These are phyloP conservation scores for Microtus pennsylvanicus DNA, from an alignment of 2,113 vertebrate species.

Conservation along the genomic window DNA sequence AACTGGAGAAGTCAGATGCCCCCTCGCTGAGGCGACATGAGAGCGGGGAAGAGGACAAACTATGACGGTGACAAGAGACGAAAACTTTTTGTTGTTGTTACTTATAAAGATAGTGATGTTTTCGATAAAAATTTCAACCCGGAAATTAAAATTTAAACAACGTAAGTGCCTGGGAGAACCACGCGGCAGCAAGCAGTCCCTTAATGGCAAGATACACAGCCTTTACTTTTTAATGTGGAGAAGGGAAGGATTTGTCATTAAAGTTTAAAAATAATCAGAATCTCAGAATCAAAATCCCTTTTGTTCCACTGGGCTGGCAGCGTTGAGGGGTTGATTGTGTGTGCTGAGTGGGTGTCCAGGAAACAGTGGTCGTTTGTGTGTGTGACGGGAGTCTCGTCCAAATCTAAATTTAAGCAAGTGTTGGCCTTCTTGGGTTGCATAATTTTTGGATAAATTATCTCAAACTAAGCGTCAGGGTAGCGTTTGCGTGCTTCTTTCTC, in stretches of 20 bases:
- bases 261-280: conserved; percentile 90
- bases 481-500: not conserved
- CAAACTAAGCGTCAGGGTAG: conserved; percentile 67
- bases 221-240: conserved; percentile 89
- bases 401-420: conserved; percentile 81
- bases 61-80: conserved; percentile 55
- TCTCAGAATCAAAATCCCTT: conserved; percentile 87
- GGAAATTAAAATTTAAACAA: conserved; percentile 90
- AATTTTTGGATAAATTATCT: conserved; percentile 79
- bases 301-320: conserved; percentile 82
- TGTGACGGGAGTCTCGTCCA: conserved; percentile 71
- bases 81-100: conserved; percentile 74
- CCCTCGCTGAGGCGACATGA: conserved; percentile 54
- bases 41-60: conserved; percentile 74
- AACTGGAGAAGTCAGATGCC: not conserved
- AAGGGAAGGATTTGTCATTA: conserved; percentile 88
- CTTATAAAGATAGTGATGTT: conserved; percentile 84
- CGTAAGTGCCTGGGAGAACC: conserved; percentile 86
- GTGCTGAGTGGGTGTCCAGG: conserved; percentile 77
- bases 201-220: conserved; percentile 84
- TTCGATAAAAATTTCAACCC: conserved; percentile 88
- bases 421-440: conserved; percentile 69
- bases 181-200: conserved; percentile 83
- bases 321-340: conserved; percentile 77
- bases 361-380: conserved; percentile 77